Percentiles rank a stretch among this genome's conserved stretches.
Conservation (phyloP, 2,888 invertebrate genomes). For the Dascillus cervinus region DNA sequence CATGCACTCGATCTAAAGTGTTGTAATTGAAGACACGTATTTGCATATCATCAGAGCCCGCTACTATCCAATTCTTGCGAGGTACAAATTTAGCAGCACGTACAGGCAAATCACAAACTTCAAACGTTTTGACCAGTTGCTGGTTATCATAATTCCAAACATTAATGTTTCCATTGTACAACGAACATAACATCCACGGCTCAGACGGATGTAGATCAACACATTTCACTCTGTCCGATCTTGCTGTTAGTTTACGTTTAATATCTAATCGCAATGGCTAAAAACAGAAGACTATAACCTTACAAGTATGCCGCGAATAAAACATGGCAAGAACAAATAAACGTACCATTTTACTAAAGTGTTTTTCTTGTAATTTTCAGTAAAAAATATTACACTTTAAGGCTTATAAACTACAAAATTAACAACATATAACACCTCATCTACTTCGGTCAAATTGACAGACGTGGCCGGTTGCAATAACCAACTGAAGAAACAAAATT, state of each 20-base stretch:
- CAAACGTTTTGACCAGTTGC: constrained; percentile 78
- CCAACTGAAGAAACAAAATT: too few relatives aligned
- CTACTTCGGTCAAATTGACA: too few relatives aligned
- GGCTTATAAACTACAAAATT: too few relatives aligned
- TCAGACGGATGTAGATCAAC: constrained; percentile 97
- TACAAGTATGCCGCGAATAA: too few relatives aligned
- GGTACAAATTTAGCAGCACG: constrained; percentile 93
- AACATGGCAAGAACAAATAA: too few relatives aligned
- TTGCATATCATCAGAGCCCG: constrained; percentile 95
- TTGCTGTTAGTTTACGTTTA: constrained; percentile 92
- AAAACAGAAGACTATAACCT: too few relatives aligned
- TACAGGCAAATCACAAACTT: constrained; percentile 95
- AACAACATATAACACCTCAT: too few relatives aligned
- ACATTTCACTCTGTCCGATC: constrained; percentile 97
- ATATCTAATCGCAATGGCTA: constrained; percentile 96
- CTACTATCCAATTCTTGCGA: constrained; percentile 97
- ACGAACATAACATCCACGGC: constrained; percentile 96
- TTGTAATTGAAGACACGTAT: constrained; percentile 98
- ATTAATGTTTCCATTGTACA: constrained; percentile 99
- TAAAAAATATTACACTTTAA: too few relatives aligned
- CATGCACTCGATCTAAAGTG: constrained; percentile 90
- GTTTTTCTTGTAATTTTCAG: too few relatives aligned
- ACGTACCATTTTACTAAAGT: too few relatives aligned
- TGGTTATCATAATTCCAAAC: constrained; percentile 99
- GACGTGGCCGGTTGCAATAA: too few relatives aligned